These are phyloP conservation scores for Tenthredo livida DNA, from an alignment of 2,888 invertebrate genomes.

Conservation along the genomic window DNA sequence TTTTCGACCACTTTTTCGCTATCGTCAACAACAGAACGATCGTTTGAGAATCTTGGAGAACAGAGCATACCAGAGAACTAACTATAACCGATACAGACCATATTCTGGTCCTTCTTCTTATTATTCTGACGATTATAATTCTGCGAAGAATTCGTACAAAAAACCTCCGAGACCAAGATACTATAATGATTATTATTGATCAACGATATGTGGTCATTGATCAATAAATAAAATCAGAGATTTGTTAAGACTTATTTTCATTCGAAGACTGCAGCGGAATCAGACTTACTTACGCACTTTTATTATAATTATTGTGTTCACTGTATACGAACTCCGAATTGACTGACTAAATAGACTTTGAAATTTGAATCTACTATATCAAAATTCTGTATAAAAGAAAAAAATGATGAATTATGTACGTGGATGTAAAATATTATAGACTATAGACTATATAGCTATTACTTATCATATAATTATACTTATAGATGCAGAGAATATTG, in stretches of 20 bases:
- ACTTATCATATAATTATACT: neutral
- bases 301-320: neutral
- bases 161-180: constrained; percentile 60
- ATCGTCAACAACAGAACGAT: constrained; percentile 63
- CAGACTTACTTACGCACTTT: neutral
- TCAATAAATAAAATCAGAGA: neutral
- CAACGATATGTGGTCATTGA: neutral
- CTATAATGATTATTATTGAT: constrained; percentile 34
- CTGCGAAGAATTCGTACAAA: constrained; percentile 54
- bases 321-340: neutral
- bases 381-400: neutral
- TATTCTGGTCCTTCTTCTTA: neutral
- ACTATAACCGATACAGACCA: constrained; percentile 33
- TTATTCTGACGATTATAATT: neutral
- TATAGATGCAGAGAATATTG: neutral
- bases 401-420: neutral
- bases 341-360: constrained; percentile 24
- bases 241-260: neutral
- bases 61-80: constrained; percentile 6
- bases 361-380: neutral
- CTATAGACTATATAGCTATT: neutral
- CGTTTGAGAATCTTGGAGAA: constrained; percentile 13
- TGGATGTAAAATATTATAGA: neutral
- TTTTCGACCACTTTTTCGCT: constrained; percentile 73
- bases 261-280: constrained; percentile 7